phyloP scores from a whole-genome alignment of 2,888 invertebrate species.

The Folsomia candida region DNA sequence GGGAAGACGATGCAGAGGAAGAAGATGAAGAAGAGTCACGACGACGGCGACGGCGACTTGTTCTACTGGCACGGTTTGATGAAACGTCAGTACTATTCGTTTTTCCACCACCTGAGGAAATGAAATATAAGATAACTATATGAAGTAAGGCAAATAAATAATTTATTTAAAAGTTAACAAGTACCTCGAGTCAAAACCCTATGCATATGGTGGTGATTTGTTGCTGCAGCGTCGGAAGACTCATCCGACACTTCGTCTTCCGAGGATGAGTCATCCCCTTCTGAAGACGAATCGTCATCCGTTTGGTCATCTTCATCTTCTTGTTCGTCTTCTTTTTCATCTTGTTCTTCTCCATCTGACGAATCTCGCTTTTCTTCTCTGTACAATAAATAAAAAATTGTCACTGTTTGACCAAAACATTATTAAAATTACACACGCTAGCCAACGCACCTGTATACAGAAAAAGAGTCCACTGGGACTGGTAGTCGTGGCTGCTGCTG shows the following conservation, averaged over 20 bases:
- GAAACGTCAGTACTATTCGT: no score
- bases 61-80: not conserved
- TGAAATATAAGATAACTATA: not conserved
- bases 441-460: not conserved
- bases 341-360: conserved; percentile 20
- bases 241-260: not conserved
- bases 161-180: no score
- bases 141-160: not conserved
- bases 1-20: not conserved
- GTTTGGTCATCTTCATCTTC: conserved; percentile 31
- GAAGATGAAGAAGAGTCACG: not conserved
- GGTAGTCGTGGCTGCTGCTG: not conserved
- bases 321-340: conserved; percentile 28
- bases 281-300: not conserved
- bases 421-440: not conserved
- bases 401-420: no score
- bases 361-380: conserved; percentile 9
- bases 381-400: not conserved
- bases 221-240: not conserved
- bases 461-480: not conserved
- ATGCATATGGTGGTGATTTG: no score
- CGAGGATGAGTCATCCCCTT: not conserved
- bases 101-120: not conserved
- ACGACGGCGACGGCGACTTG: not conserved
- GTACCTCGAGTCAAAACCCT: no score